These are phyloP conservation scores for Neostethus bicornis DNA, from an alignment of 2,797 vertebrate species.

Conservation along the genomic window DNA sequence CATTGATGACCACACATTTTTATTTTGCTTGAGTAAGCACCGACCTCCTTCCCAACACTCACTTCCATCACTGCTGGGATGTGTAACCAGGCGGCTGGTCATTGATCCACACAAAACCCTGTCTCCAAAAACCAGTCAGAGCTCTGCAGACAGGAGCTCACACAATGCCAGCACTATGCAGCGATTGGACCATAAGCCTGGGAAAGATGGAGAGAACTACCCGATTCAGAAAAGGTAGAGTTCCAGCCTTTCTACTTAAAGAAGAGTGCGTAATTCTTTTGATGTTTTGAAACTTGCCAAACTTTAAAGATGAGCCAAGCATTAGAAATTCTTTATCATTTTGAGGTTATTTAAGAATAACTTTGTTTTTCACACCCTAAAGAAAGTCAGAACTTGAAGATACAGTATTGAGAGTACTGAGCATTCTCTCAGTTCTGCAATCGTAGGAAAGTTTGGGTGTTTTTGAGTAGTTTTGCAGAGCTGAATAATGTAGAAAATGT, in stretches of 20 bases:
- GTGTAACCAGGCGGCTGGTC: constrained; percentile 42
- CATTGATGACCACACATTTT: constrained; percentile 63
- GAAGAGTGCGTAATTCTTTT: constrained; percentile 21
- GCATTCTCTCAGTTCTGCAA: background rate
- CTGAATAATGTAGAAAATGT: too few relatives aligned
- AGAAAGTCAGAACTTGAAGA: background rate
- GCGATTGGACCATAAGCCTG: constrained; percentile 47
- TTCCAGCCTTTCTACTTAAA: constrained; percentile 1
- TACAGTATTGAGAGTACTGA: background rate
- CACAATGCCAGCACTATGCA: constrained; percentile 65
- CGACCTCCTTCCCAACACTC: constrained; percentile 17
- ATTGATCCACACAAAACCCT: constrained; percentile 60
- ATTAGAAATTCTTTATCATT: constrained; percentile 1
- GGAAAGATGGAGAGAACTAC: constrained; percentile 22
- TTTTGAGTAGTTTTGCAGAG: too few relatives aligned
- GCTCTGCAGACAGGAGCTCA: constrained; percentile 52
- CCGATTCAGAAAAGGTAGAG: constrained; percentile 53
- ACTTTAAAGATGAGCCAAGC: background rate
- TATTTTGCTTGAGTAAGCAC: constrained; percentile 68
- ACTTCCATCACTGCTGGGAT: constrained; percentile 13
- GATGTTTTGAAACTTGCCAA: constrained; percentile 10
- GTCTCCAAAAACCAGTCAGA: constrained; percentile 39
- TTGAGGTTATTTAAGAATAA: background rate
- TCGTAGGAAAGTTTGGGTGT: too few relatives aligned
- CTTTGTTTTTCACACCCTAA: background rate